Evolutionary conservation across 2,113 vertebrate genomes (phyloP).

Genomic region (Pangasianodon gigas): DNA sequence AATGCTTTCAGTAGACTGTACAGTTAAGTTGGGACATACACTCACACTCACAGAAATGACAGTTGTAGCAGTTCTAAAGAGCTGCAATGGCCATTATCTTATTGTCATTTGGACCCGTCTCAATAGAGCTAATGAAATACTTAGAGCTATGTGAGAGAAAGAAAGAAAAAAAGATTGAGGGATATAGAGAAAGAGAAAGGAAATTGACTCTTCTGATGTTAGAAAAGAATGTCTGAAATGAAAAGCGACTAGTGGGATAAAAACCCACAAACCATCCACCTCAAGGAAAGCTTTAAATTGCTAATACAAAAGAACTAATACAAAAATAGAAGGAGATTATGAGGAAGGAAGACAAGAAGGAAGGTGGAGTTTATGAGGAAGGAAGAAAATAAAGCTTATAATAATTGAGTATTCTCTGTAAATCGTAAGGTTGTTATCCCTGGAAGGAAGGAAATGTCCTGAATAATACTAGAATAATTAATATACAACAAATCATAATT

Average conservation of each 20-base stretch:
- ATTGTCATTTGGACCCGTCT: slow-evolving; percentile 46
- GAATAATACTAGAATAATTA: not conserved
- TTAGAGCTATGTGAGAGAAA: slow-evolving; percentile 7
- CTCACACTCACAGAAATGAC: slow-evolving; percentile 23
- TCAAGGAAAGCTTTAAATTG: slow-evolving; percentile 29
- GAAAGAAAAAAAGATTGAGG: not conserved
- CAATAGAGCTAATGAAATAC: not conserved
- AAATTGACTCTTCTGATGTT: not conserved
- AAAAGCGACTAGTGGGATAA: slow-evolving; percentile 2
- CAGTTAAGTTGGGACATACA: not conserved
- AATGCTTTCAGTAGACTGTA: slow-evolving; percentile 6
- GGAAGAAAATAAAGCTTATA: not conserved
- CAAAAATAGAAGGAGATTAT: too few relatives aligned
- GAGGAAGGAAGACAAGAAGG: too few relatives aligned
- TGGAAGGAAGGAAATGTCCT: not conserved
- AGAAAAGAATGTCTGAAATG: slow-evolving; percentile 16
- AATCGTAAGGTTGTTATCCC: not conserved
- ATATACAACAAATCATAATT: too few relatives aligned
- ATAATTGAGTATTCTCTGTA: not conserved
- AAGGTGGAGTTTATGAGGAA: not conserved
- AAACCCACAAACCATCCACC: slow-evolving; percentile 14
- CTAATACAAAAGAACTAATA: not conserved
- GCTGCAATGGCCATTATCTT: slow-evolving; percentile 31
- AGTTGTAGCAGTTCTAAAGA: not conserved
- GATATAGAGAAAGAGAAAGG: not conserved